phyloP scores from a whole-genome alignment of 2,888 invertebrate genomes.

The Globia sparganii region DNA sequence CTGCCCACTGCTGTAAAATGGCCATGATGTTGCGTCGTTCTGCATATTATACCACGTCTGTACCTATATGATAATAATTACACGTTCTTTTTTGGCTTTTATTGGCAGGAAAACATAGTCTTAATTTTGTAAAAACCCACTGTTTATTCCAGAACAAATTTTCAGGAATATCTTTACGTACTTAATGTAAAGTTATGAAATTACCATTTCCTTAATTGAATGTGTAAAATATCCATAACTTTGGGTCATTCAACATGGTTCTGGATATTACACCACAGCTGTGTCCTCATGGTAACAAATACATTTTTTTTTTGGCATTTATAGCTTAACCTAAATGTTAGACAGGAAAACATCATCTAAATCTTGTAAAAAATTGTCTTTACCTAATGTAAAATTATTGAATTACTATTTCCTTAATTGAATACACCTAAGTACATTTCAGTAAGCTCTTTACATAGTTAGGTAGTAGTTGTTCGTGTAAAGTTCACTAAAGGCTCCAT shows the following conservation, averaged over 20 bases:
- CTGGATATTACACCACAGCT: neutral
- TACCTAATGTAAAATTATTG: neutral
- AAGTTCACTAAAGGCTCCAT: conserved; percentile 72
- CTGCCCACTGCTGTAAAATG: neutral
- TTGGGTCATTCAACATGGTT: neutral
- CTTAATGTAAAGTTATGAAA: no score
- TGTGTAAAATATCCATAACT: neutral
- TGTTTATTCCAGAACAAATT: no score
- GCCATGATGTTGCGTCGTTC: neutral
- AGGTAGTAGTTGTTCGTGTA: neutral
- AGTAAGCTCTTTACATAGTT: neutral
- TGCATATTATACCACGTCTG: neutral
- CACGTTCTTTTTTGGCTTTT: neutral
- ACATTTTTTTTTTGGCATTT: neutral
- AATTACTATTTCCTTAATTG: neutral
- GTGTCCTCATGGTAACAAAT: neutral
- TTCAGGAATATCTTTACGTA: no score
- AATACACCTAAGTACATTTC: neutral
- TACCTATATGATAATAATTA: neutral
- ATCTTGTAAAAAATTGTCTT: neutral
- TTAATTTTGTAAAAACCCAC: no score
- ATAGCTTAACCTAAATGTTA: neutral
- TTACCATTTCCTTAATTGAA: no score
- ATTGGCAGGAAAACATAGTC: no score
- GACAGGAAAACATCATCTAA: neutral